Evolutionary conservation across 2,888 invertebrate species (phyloP).

Genomic region (Phymatocera aterrima): DNA sequence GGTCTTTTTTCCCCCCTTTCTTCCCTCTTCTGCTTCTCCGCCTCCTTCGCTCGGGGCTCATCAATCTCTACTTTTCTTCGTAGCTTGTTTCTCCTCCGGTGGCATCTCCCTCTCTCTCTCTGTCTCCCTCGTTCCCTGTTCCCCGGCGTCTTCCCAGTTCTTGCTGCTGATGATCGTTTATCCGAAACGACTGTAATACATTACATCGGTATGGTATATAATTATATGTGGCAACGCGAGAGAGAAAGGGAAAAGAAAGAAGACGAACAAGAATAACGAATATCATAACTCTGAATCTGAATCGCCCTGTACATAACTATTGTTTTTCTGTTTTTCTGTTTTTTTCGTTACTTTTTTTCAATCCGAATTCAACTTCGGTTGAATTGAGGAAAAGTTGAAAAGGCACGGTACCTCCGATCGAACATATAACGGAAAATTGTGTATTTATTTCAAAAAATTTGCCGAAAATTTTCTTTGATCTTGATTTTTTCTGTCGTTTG

Average conservation of each 20-base stretch:
- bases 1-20: not conserved
- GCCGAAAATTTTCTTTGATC: not conserved
- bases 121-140: not conserved
- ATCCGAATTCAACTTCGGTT: no score
- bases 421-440: no score
- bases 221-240: not conserved
- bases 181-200: not conserved
- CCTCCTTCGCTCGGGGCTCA: slow-evolving; percentile 52
- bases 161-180: not conserved
- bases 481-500: slow-evolving; percentile 46
- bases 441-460: no score
- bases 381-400: no score
- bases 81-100: not conserved
- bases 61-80: slow-evolving; percentile 59
- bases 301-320: no score
- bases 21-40: not conserved
- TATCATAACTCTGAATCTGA: no score
- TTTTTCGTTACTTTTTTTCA: no score
- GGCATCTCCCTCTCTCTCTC: not conserved
- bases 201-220: not conserved
- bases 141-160: not conserved
- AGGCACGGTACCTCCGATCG: no score
- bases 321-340: no score
- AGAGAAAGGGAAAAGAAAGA: not conserved
- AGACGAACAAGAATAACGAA: no score